These are phyloP conservation scores for Cynaeus angustus DNA, from an alignment of 2,888 invertebrate genomes.

Conservation along the genomic window DNA sequence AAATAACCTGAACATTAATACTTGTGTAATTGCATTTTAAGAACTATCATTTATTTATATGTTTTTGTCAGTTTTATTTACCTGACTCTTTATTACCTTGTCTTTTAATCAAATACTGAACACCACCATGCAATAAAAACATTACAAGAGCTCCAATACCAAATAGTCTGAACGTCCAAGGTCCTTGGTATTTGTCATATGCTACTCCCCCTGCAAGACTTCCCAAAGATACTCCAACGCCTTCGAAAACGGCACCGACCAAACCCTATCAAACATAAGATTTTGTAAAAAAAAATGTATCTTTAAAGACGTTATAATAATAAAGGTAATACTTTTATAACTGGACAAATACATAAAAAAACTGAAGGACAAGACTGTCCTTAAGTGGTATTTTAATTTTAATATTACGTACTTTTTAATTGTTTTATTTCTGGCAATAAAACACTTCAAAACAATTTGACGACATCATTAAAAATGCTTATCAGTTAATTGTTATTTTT, in stretches of 20 bases:
- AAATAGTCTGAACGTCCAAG: conserved; percentile 81
- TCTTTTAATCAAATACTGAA: conserved; percentile 69
- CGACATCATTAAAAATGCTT: too few relatives aligned
- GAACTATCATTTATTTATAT: conserved; percentile 6
- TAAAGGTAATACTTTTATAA: too few relatives aligned
- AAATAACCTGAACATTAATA: conserved; percentile 2
- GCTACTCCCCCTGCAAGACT: conserved; percentile 85
- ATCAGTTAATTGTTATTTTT: too few relatives aligned
- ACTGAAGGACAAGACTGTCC: too few relatives aligned
- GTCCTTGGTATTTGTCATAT: conserved; percentile 79
- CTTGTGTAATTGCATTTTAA: not conserved
- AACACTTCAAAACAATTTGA: too few relatives aligned
- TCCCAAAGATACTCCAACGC: conserved; percentile 86
- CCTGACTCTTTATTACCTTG: conserved; percentile 55
- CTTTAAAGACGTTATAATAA: too few relatives aligned
- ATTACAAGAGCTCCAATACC: conserved; percentile 80
- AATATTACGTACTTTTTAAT: too few relatives aligned
- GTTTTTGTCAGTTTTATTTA: conserved; percentile 33
- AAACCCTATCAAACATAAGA: conserved; percentile 78
- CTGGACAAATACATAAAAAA: too few relatives aligned
- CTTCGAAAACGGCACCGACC: conserved; percentile 91
- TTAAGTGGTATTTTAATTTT: too few relatives aligned
- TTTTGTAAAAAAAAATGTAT: conserved; percentile 8
- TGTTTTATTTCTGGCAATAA: too few relatives aligned
- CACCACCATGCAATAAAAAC: conserved; percentile 75